Base-by-base conservation (phyloP, 2,888 invertebrate species). In the Spicauda simplicius region DNA sequence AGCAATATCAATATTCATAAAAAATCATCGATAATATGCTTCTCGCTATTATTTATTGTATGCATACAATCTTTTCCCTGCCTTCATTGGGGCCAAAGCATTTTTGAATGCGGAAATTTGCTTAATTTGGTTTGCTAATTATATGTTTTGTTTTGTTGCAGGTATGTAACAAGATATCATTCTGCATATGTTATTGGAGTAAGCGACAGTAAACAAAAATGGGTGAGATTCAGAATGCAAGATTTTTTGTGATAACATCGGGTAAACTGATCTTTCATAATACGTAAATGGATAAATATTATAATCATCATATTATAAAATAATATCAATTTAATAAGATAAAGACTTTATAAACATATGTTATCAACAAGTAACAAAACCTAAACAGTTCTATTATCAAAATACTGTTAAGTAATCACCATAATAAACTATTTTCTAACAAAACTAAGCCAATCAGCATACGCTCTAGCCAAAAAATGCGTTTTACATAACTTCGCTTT, bases 101-200 rank as follows among this genome's bases (percentile, higher is more conserved):
- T 5, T 41, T 41, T 14, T 41, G 41, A 41, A 48, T 48, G 48
- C 48, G 48, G 16, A 48, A 48, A 16, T 48, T 16, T 16, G 6
- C 14, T 7, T 48, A 48, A 48, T 18, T 19, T 41, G 19, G 10
- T 45, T 12, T 37, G 18, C n/a, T 14, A 12, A 57, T 19, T 45
- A 1, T 45, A 12, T 57, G 11, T 57, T 57, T 11, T 14, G 12
- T 41, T 37, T 57, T 19, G 18, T 57, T 57, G 12, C 57, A 57
- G 57, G 57, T 57, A 57, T 20, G 57, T 45, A 37, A 37, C 33
- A 14, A 16, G 16, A 6, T 16, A 4, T 48, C 16, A 16, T 48
- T 16, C 7, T 1, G 48, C n/a, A 48, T 16, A 41, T 41, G 33
- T 33, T 33, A 33, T 41, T 41, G 14, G 12, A 41, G 14, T 41